Base-by-base conservation (phyloP, 2,888 invertebrate genomes). In the Endotricha flammealis region DNA sequence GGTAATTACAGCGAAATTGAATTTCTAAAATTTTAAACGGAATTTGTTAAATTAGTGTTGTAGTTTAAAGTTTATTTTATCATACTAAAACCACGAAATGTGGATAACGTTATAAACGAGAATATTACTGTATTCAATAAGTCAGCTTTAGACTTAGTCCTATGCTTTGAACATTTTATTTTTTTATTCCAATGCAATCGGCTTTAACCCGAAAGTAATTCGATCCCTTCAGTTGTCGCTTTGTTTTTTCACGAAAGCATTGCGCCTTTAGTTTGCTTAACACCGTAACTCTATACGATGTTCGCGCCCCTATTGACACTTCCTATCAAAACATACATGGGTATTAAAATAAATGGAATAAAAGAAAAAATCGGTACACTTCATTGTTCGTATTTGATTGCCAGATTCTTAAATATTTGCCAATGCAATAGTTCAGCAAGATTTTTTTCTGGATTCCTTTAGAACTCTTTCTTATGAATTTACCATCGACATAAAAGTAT, bases 221-320 rank as follows among this genome's bases (percentile, higher is more conserved):
- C 35, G 35, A 35, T 12, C 76, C 64, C 57, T 65, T 57, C 71
- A 68, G 68, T 75, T 70, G 75, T 74, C 68, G 74, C 82, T 83
- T 86, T 85, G 75, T 81, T 73, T 80, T 83, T 73, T 77, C 82
- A 82, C 85, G 83, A 76, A 76, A 69, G 71, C 54, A 66, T 64
- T 79, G 76, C 70, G 77, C 82, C 75, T 81, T 77, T 73, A 76
- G 71, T 80, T 73, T 76, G 69, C 71, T 77, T 80, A 74, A 65
- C 61, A 52, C 60, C 46, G 83, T 81, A 83, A 86, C 69, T 59
- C 64, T 65, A 86, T 61, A 78, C 79, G 41, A 29, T 44, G 66
- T 69, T 75, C 73, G 75, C 74, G 72, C 78, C 76, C 74, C 71
- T 82, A 85, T 86, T 85, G 83, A 82, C 83, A 80, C 76, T 78